phyloP scores from a whole-genome alignment of 2,113 vertebrate genomes.

The Diphyllodes magnificus region DNA sequence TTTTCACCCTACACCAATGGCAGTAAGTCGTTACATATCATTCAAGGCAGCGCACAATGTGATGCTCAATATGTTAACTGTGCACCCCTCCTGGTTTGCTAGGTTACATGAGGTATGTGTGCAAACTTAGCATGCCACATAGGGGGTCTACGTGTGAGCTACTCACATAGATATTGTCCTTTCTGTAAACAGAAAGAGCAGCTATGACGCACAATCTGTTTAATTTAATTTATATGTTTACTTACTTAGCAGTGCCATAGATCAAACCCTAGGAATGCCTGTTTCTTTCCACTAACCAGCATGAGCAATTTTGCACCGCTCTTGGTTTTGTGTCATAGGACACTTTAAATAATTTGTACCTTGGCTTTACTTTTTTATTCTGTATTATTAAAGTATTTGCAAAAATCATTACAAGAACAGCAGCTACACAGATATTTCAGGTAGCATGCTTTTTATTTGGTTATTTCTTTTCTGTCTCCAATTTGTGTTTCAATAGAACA shows the following conservation, averaged over 20 bases:
- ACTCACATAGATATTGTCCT: background rate
- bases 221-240: constrained; percentile 4
- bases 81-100: background rate
- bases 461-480: background rate
- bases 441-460: background rate
- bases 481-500: background rate
- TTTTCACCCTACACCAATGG: background rate
- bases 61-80: background rate
- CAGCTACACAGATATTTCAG: background rate
- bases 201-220: background rate
- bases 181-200: background rate
- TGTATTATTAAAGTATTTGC: background rate
- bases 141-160: background rate
- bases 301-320: background rate
- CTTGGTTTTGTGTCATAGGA: background rate
- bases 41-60: background rate
- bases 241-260: background rate
- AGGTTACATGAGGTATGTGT: background rate
- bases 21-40: background rate
- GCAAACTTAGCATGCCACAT: background rate
- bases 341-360: background rate
- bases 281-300: background rate
- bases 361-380: background rate
- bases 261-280: background rate
- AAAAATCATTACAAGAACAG: background rate